These are phyloP conservation scores for Luperina testacea DNA, from an alignment of 2,888 invertebrate genomes.

Conservation along the genomic window DNA sequence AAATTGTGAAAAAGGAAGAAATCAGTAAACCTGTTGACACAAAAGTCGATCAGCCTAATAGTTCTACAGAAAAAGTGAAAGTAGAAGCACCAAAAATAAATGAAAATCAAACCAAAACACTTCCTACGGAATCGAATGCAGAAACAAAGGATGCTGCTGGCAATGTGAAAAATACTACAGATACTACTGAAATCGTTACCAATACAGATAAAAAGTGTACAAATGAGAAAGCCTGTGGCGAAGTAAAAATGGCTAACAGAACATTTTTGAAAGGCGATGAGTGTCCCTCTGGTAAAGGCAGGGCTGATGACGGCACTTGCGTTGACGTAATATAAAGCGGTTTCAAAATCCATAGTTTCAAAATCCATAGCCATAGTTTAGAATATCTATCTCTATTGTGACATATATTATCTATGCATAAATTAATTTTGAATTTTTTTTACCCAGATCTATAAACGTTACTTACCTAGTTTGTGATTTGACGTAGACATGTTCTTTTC, in stretches of 20 bases:
- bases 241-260: neutral
- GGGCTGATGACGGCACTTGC: constrained; percentile 53
- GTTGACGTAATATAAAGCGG: neutral
- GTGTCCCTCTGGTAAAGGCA: constrained; percentile 31
- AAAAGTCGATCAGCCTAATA: constrained; percentile 5
- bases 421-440: neutral
- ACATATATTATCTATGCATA: neutral
- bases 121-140: neutral
- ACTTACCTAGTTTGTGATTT: neutral
- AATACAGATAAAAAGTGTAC: constrained; percentile 12
- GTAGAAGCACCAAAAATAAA: neutral
- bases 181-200: neutral
- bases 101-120: constrained; percentile 33
- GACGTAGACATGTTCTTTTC: neutral
- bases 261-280: constrained; percentile 31
- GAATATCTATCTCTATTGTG: neutral
- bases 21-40: neutral
- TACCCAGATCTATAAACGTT: neutral
- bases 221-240: constrained; percentile 7
- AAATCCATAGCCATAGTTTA: neutral
- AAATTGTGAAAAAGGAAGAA: neutral
- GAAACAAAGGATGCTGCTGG: neutral
- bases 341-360: no score
- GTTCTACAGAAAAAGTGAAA: constrained; percentile 17
- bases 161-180: constrained; percentile 15